These are phyloP conservation scores for Nomia melanderi DNA, from an alignment of 1,140 invertebrate species.

Conservation along the genomic window DNA sequence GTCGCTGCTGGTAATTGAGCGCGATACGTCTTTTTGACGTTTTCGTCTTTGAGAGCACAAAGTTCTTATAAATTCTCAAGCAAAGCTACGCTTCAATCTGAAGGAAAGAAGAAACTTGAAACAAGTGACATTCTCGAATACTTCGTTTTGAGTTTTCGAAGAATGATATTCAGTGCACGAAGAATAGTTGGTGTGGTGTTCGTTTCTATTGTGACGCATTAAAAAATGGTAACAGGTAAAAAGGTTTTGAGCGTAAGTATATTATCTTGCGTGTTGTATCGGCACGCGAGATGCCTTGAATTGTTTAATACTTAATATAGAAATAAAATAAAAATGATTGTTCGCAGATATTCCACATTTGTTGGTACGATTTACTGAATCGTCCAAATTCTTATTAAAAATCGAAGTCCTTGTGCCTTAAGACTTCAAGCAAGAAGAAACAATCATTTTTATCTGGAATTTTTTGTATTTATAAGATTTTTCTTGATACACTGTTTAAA, in stretches of 20 bases:
- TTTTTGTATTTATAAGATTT: constrained; percentile 5
- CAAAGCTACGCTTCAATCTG: neutral
- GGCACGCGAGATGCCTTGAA: constrained; percentile 70
- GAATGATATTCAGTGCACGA: neutral
- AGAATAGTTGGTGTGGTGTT: constrained; percentile 47
- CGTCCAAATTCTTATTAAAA: too few species aligned
- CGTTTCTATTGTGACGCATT: neutral
- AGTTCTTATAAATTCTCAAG: neutral
- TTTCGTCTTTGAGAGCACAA: neutral
- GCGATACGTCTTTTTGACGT: neutral
- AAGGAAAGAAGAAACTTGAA: too few species aligned
- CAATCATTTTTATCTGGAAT: constrained; percentile 41
- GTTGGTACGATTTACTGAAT: neutral
- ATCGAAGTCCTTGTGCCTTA: too few species aligned
- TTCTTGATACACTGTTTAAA: constrained; percentile 12
- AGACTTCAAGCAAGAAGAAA: neutral
- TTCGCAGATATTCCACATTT: neutral
- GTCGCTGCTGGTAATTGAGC: neutral
- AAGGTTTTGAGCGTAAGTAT: constrained; percentile 71
- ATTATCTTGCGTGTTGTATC: constrained; percentile 79
- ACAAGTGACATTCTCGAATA: constrained; percentile 4
- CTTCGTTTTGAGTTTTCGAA: constrained; percentile 28
- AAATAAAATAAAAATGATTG: constrained; percentile 42
- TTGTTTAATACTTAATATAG: constrained; percentile 25
- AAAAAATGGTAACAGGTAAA: constrained; percentile 32